These are phyloP conservation scores for Kryptopterus vitreolus DNA, from an alignment of 2,797 vertebrate genomes.

Conservation along the genomic window DNA sequence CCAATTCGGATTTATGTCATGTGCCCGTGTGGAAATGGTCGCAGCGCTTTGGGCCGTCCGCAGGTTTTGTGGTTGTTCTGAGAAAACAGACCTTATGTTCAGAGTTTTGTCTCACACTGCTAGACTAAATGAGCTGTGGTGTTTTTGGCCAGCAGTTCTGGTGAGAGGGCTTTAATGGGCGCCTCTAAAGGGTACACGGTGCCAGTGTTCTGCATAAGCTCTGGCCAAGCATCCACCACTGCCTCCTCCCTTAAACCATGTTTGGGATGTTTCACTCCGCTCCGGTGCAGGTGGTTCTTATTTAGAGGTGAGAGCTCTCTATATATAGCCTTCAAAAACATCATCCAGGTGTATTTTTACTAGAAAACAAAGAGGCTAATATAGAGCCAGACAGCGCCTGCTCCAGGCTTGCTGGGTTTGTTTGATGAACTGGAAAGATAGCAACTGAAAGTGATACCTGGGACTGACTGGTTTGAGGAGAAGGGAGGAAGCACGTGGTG, in stretches of 20 bases:
- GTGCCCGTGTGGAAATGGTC: background rate
- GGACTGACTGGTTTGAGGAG: conserved; percentile 48
- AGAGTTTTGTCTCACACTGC: conserved; percentile 6
- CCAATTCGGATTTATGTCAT: background rate
- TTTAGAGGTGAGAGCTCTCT: conserved; percentile 62
- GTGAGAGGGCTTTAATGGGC: conserved; percentile 25
- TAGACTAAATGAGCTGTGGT: conserved; percentile 8
- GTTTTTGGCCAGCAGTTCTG: conserved; percentile 18
- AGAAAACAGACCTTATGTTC: background rate
- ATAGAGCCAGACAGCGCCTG: conserved; percentile 48
- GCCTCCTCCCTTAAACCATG: conserved; percentile 44
- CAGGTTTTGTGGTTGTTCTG: conserved; percentile 14
- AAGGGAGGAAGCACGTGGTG: conserved; percentile 31
- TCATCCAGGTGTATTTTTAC: conserved; percentile 65
- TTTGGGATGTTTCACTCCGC: conserved; percentile 50
- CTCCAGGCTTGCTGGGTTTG: conserved; percentile 56
- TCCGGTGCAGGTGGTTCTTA: conserved; percentile 68
- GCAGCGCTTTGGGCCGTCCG: background rate
- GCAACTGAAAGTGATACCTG: conserved; percentile 50
- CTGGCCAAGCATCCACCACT: conserved; percentile 28
- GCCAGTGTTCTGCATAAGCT: conserved; percentile 40
- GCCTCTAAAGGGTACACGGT: conserved; percentile 16
- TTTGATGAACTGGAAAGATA: conserved; percentile 62
- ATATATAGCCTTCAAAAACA: conserved; percentile 70
- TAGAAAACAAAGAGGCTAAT: conserved; percentile 57